Percentiles rank a stretch among this genome's conserved stretches.
These are phyloP conservation scores for Amyelois transitella DNA, from an alignment of 1,140 invertebrate genomes.

Conservation along the genomic window DNA sequence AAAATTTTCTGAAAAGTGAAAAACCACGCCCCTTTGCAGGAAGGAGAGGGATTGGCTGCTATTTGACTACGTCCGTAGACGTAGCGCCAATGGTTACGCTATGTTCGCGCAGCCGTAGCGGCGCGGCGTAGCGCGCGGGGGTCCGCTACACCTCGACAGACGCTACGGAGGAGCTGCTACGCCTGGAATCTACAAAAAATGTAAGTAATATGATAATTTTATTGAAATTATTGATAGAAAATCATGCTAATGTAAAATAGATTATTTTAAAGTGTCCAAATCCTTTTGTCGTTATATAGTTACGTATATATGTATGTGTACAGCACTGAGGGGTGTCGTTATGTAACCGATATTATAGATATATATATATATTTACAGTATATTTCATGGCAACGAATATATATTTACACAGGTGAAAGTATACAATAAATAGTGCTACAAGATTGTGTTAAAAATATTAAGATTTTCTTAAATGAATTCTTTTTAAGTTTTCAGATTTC, in stretches of 20 bases:
- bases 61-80: conserved; percentile 35
- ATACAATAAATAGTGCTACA: no score
- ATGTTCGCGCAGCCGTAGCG: conserved; percentile 65
- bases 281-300: not conserved
- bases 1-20: conserved; percentile 70
- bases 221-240: not conserved
- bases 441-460: no score
- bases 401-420: not conserved
- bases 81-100: conserved; percentile 49
- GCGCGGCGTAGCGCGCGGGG: conserved; percentile 48
- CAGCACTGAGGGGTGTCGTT: not conserved
- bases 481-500: no score
- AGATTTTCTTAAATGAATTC: no score
- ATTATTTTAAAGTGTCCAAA: not conserved
- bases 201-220: conserved; percentile 46
- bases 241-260: not conserved
- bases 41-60: conserved; percentile 36
- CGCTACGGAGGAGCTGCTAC: conserved; percentile 62
- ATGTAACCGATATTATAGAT: conserved; percentile 10
- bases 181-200: conserved; percentile 63
- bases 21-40: conserved; percentile 62
- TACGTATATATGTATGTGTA: not conserved
- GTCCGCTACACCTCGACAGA: conserved; percentile 42
- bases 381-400: not conserved
- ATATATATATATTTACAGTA: conserved; percentile 11